Conservation (phyloP, 1,140 invertebrate species). For the Drosophila hydei region DNA sequence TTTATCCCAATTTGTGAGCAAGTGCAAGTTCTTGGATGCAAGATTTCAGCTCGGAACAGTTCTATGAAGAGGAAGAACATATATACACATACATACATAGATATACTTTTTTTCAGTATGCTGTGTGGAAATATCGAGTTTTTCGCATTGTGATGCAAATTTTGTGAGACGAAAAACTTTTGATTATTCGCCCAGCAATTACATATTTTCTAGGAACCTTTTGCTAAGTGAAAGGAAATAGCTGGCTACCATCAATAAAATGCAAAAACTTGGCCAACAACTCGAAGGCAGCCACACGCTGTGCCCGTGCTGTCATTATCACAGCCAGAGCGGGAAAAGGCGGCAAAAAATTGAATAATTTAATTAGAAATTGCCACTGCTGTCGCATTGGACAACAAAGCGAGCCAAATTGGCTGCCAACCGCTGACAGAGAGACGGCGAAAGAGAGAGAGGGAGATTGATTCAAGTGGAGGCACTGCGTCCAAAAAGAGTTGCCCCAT, state of each 20-base stretch:
- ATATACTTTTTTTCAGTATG: background rate
- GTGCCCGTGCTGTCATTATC: slow-evolving; percentile 32
- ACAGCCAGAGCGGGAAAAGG: background rate
- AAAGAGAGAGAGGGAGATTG: background rate
- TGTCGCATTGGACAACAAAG: slow-evolving; percentile 79
- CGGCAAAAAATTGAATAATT: slow-evolving; percentile 67
- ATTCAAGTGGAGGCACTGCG: slow-evolving; percentile 3
- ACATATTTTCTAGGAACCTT: slow-evolving; percentile 18
- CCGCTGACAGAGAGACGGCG: slow-evolving; percentile 11
- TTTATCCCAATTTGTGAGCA: slow-evolving; percentile 17
- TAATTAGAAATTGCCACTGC: slow-evolving; percentile 81
- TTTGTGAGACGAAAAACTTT: slow-evolving; percentile 1
- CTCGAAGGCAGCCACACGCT: slow-evolving; percentile 8
- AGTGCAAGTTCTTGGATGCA: slow-evolving; percentile 11
- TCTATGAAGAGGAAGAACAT: background rate
- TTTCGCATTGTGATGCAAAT: slow-evolving; percentile 40
- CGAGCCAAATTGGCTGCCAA: slow-evolving; percentile 71
- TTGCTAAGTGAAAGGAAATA: slow-evolving; percentile 12
- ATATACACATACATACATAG: no score
- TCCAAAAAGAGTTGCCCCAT: slow-evolving; percentile 61
- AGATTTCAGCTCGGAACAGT: background rate
- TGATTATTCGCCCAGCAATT: slow-evolving; percentile 38
- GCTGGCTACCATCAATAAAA: slow-evolving; percentile 57
- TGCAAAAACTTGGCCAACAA: slow-evolving; percentile 63
- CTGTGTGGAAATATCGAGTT: background rate